Base-by-base conservation (phyloP, 1,140 invertebrate species). In the Drosophila micromelanica region DNA sequence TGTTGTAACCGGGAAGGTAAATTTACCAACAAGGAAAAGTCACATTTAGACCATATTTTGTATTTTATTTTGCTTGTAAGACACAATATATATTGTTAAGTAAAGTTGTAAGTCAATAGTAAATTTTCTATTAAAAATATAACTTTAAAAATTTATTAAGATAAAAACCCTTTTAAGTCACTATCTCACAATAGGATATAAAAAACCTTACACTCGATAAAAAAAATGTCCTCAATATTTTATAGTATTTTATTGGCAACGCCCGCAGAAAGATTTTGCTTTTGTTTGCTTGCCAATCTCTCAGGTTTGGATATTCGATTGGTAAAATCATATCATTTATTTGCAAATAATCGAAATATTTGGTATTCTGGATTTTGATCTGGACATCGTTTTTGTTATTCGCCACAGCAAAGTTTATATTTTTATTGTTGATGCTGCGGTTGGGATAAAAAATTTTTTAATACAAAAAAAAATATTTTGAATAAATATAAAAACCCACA, bases 371-470 rank as follows among this genome's bases (percentile, higher is more conserved):
- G 11, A 52, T 38, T 73, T 73, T 56, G 43, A 49, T 64, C 38
- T 63, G 65, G 17, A 11, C 48, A 61, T 17, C 3, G 40, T 40
- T 38, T 45, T 43, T 40, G 42, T 3, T 5, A n/a, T 12, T 60
- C 43, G 17, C 5, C 5, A 27, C 27, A 27, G 23, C 23, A 6
- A 27, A 27, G 27, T 27, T 46, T 3, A 8, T 40, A 20, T 27
- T 40, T 23, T 30, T 42, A 37, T 5, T 52, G 20, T n/a, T 30
- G 15, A 13, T 72, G 61, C 11, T 72, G 61, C 20, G 45, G 46
- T 74, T 57, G 43, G 63, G 42, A 70, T 63, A 30, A 74, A 74
- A 71, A 74, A 60, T 64, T 75, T 70, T 75, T 59, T 48, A 64
- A 75, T 71, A 12, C 49, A 17, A 51, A 56, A 70, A 56, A 70